These are phyloP conservation scores for Plectropomus leopardus DNA, from an alignment of 2,113 vertebrate species.

Conservation along the genomic window DNA sequence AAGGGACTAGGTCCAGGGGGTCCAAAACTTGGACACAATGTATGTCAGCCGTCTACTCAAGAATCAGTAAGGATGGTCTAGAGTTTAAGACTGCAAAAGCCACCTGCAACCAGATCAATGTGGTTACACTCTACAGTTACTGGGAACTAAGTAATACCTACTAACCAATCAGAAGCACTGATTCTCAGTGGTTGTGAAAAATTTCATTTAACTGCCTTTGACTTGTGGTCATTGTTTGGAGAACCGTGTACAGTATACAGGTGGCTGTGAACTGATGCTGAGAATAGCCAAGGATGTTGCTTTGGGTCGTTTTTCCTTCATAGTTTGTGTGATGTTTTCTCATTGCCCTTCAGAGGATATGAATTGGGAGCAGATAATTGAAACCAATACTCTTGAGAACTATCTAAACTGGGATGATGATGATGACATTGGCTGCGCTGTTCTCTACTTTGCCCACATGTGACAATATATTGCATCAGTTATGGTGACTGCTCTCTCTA, in stretches of 20 bases:
- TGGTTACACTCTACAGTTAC: too few relatives aligned
- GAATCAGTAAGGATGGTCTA: too few relatives aligned
- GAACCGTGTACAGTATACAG: neutral
- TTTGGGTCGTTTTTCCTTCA: neutral
- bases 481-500: slow-evolving; percentile 9
- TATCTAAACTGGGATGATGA: neutral
- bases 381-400: neutral
- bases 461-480: slow-evolving; percentile 41
- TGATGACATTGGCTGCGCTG: neutral
- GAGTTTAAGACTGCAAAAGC: too few relatives aligned
- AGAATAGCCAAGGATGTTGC: neutral
- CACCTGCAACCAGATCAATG: too few relatives aligned
- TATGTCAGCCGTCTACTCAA: too few relatives aligned
- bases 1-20: too few relatives aligned
- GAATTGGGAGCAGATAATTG: neutral
- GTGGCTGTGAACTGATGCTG: neutral
- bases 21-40: too few relatives aligned
- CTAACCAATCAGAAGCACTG: too few relatives aligned
- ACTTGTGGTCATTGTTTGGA: neutral
- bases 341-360: neutral
- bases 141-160: too few relatives aligned
- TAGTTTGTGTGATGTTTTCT: neutral
- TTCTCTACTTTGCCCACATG: slow-evolving; percentile 10
- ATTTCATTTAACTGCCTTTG: neutral
- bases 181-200: neutral